phyloP scores from a whole-genome alignment of 2,797 vertebrate genomes.

The Falco rusticolus region DNA sequence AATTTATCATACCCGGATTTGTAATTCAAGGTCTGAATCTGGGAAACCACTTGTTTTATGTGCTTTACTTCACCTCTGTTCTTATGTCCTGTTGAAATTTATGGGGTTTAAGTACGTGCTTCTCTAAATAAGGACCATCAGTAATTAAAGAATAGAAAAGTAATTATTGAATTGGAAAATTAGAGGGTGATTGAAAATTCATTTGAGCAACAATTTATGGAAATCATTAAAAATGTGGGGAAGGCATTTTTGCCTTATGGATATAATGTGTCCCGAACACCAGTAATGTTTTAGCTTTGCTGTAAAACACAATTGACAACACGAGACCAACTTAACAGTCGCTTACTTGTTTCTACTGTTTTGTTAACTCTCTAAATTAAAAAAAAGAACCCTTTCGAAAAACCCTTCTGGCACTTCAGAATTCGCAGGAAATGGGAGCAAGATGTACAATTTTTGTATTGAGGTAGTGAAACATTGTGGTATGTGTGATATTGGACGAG shows the following conservation, averaged over 20 bases:
- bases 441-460: background rate
- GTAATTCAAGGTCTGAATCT: background rate
- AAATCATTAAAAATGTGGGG: background rate
- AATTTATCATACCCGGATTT: background rate
- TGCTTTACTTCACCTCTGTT: background rate
- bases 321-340: background rate
- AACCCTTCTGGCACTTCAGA: background rate
- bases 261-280: background rate
- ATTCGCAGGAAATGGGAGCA: background rate
- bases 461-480: background rate
- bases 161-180: background rate
- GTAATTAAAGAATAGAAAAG: background rate
- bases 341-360: background rate
- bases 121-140: background rate
- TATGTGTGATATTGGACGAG: background rate
- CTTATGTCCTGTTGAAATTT: background rate
- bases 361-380: background rate
- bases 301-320: background rate
- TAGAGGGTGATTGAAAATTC: background rate
- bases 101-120: background rate
- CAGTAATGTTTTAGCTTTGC: background rate
- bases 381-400: background rate
- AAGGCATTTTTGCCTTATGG: background rate
- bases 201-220: background rate
- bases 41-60: background rate